Percentiles rank a stretch among this genome's conserved stretches.
These are phyloP conservation scores for Hypsibius dujardini DNA, from an alignment of 1,140 invertebrate genomes.

Conservation along the genomic window DNA sequence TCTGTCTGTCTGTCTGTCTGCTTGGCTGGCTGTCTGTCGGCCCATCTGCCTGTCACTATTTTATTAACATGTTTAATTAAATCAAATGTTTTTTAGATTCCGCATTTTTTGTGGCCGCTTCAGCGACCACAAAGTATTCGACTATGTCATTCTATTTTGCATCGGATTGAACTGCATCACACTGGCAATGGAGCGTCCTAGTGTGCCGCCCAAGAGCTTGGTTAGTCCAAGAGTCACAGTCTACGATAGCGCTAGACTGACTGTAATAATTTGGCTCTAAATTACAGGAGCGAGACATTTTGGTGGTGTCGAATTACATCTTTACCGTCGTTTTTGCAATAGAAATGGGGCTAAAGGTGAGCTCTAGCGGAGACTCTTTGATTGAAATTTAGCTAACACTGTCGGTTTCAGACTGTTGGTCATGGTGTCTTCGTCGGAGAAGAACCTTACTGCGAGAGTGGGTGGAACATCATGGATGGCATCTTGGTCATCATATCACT, in stretches of 20 bases:
- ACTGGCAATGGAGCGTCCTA: slow-evolving; percentile 92
- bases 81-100: slow-evolving; percentile 41
- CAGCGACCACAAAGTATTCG: slow-evolving; percentile 83
- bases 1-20: no score
- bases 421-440: slow-evolving; percentile 81
- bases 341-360: slow-evolving; percentile 93
- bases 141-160: slow-evolving; percentile 83
- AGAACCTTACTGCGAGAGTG: slow-evolving; percentile 86
- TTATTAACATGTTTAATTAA: neutral
- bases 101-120: slow-evolving; percentile 58
- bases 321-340: slow-evolving; percentile 88
- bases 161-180: slow-evolving; percentile 96
- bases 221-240: slow-evolving; percentile 26
- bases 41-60: neutral
- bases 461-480: slow-evolving; percentile 99
- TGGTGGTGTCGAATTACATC: slow-evolving; percentile 78
- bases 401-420: slow-evolving; percentile 54
- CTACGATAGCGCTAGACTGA: neutral
- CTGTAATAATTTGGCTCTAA: slow-evolving; percentile 21
- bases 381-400: no score
- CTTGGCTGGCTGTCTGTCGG: no score
- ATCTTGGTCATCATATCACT: slow-evolving; percentile 89
- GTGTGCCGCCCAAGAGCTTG: slow-evolving; percentile 70
- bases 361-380: neutral
- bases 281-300: slow-evolving; percentile 58